phyloP scores from a whole-genome alignment of 2,888 invertebrate genomes.

The Drosophila limbata region DNA sequence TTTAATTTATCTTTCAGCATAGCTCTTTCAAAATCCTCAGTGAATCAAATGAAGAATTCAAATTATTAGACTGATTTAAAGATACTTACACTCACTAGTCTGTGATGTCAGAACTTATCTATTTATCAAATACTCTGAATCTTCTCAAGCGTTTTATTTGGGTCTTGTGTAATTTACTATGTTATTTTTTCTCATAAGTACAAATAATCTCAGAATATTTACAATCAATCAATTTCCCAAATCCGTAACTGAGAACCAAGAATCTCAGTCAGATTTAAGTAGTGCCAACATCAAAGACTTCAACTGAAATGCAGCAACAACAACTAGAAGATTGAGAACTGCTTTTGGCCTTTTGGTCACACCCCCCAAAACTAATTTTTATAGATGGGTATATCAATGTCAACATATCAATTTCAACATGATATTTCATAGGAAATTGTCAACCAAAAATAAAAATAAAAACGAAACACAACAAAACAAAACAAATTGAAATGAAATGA shows the following conservation, averaged over 20 bases:
- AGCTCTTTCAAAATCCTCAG: too few species aligned
- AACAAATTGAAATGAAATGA: conserved; percentile 37
- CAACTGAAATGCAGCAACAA: conserved; percentile 24
- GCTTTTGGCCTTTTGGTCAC: conserved; percentile 28
- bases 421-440: conserved; percentile 69
- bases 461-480: conserved; percentile 3
- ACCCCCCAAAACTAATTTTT: conserved; percentile 28
- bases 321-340: not conserved
- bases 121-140: not conserved
- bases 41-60: too few species aligned
- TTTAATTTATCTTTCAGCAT: too few species aligned
- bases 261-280: conserved; percentile 5
- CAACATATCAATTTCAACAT: conserved; percentile 70
- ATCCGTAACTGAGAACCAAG: too few species aligned
- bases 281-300: conserved; percentile 10
- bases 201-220: conserved; percentile 13
- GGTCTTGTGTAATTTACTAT: conserved; percentile 1
- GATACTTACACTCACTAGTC: not conserved
- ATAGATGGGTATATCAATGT: conserved; percentile 60
- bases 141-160: not conserved
- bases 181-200: not conserved
- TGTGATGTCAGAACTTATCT: not conserved
- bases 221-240: conserved; percentile 13
- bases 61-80: not conserved
- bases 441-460: conserved; percentile 34